Evolutionary conservation across 2,113 vertebrate species (phyloP), one percentile per base, ranked within the genome.

Genomic region (Daphoenositta chrysoptera): DNA sequence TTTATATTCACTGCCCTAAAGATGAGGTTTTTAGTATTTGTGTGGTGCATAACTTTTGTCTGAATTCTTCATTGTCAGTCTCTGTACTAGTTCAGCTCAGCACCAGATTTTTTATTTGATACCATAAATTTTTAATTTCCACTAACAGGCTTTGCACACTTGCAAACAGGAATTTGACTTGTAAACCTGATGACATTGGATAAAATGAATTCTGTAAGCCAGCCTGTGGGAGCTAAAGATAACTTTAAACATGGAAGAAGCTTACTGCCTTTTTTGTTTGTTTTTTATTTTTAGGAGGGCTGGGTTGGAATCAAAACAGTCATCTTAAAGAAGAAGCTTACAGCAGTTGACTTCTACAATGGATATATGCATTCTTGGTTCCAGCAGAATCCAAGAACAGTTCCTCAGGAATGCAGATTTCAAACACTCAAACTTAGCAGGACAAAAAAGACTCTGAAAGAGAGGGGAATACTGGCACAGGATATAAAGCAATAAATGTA

Each of bases 321-420:
- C 0, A 15, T 98, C 39, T 95, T 99, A 68, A 99, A 98, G 94
- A 99, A 99, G 97, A 97, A 96, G 37, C 97, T 99, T 39, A 98
- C 99, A 10, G 99, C 99, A 40, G 53, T 97, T 40, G 99, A 99
- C 93, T 99, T 99, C 97, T 99, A 99, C 92, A 99, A 99, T 3
- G 99, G 99, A 22, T 99, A 99, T 91, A 97, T 99, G 90, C 99
- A 99, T 69, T 97, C 95, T 11, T 98, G 96, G 86, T 91, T 98
- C 93, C 97, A 97, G 87, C 96, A 95, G 63, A 94, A 92, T 64
- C 56, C 94, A 3, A 68, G 51, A 2, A 30, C 9, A 10, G 84
- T 94, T 51, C 91, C 83, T 30, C 53, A 51, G 22, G 97, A 95
- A 5, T 98, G 98, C 85, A 96, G 90, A 65, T 99, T 99, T 97